Evolutionary conservation across 2,888 invertebrate genomes (phyloP).

Genomic region (Sicus ferrugineus): DNA sequence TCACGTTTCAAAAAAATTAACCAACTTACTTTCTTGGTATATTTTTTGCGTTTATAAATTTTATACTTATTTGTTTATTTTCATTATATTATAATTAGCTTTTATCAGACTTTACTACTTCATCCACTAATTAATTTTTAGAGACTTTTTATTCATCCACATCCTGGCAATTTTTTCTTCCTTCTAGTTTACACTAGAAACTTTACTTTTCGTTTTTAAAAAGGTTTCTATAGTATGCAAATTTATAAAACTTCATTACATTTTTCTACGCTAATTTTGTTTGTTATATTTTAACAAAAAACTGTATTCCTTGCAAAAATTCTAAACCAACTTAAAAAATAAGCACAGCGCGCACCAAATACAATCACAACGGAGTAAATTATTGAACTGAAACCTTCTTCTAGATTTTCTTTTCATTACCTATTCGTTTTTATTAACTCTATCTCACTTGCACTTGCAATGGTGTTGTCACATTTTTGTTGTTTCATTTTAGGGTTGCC

Average conservation of each 20-base stretch:
- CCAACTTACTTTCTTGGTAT: not conserved
- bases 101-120: slow-evolving; percentile 3
- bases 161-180: slow-evolving; percentile 20
- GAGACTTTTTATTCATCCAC: not conserved
- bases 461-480: too few relatives aligned
- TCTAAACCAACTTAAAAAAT: not conserved
- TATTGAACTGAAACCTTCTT: slow-evolving; percentile 5
- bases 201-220: not conserved
- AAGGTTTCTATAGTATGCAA: not conserved
- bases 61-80: slow-evolving; percentile 14
- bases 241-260: not conserved
- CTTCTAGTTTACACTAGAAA: not conserved
- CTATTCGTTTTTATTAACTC: too few relatives aligned
- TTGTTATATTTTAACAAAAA: not conserved
- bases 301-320: not conserved
- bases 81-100: slow-evolving; percentile 1
- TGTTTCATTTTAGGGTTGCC: too few relatives aligned
- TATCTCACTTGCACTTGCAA: too few relatives aligned
- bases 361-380: slow-evolving; percentile 21
- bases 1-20: not conserved
- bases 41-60: not conserved
- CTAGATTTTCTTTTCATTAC: too few relatives aligned
- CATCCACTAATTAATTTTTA: not conserved
- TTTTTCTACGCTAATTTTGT: not conserved
- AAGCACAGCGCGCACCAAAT: not conserved